phyloP scores from a whole-genome alignment of 1,140 invertebrate genomes.

The Scylla paramamosain region DNA sequence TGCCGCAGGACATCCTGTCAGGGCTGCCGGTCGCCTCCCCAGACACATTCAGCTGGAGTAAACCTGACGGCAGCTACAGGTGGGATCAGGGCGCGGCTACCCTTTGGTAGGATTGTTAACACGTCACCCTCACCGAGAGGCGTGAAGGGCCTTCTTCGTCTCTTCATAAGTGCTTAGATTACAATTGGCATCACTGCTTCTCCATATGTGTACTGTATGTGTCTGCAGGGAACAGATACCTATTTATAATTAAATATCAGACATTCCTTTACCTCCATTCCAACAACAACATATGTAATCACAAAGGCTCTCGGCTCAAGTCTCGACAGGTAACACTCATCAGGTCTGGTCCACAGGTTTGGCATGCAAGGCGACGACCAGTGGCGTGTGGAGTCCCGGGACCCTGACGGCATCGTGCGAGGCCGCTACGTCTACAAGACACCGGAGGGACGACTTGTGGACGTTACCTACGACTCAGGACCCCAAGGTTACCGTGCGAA shows the following conservation, averaged over 20 bases:
- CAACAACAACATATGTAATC: no score
- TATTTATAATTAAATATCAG: no score
- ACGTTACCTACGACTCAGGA: slow-evolving; percentile 62
- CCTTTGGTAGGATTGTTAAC: neutral
- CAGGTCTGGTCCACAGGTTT: slow-evolving; percentile 52
- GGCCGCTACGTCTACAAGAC: slow-evolving; percentile 59
- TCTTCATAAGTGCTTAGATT: no score
- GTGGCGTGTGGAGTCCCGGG: slow-evolving; percentile 67
- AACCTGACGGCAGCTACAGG: slow-evolving; percentile 61
- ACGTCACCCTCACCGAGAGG: neutral
- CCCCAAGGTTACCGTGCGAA: slow-evolving; percentile 63
- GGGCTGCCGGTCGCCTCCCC: slow-evolving; percentile 46
- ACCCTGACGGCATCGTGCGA: slow-evolving; percentile 63
- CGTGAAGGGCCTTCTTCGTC: no score
- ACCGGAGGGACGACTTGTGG: slow-evolving; percentile 64
- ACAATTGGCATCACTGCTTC: no score
- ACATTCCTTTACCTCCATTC: no score
- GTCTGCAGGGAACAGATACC: no score
- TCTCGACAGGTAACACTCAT: no score
- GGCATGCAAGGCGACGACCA: slow-evolving; percentile 72
- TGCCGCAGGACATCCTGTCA: slow-evolving; percentile 36
- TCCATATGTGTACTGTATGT: no score
- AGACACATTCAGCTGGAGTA: slow-evolving; percentile 59
- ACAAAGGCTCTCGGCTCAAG: no score
- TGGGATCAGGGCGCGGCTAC: neutral